phyloP scores from a whole-genome alignment of 2,888 invertebrate genomes.

The Eumacrocentrus americanus region DNA sequence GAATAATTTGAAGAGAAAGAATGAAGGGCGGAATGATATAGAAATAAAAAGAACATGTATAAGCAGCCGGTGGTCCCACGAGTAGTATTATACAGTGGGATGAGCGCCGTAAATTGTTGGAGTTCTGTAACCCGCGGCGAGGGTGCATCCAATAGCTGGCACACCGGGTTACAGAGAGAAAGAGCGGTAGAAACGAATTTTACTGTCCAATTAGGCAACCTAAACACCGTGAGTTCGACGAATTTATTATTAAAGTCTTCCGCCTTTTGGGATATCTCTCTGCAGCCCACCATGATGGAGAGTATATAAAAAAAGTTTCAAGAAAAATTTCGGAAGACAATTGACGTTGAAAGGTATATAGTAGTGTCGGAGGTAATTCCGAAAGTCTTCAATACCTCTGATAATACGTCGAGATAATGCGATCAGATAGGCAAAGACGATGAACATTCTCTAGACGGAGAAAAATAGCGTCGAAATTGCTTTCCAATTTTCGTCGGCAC shows the following conservation, averaged over 20 bases:
- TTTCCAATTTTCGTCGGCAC: slow-evolving; percentile 56
- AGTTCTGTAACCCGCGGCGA: slow-evolving; percentile 31
- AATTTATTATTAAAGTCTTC: background rate
- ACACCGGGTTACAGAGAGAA: slow-evolving; percentile 19
- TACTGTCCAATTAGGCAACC: slow-evolving; percentile 40
- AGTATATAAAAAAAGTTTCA: no score
- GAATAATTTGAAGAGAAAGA: slow-evolving; percentile 13
- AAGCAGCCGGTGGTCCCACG: slow-evolving; percentile 35
- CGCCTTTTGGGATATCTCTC: background rate
- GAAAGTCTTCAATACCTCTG: slow-evolving; percentile 14
- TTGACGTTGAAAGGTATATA: no score
- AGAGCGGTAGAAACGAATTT: slow-evolving; percentile 30
- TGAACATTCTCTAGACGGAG: slow-evolving; percentile 41
- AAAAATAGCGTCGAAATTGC: slow-evolving; percentile 57
- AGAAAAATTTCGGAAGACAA: no score
- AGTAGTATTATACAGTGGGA: slow-evolving; percentile 5
- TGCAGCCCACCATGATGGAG: background rate
- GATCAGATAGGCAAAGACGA: slow-evolving; percentile 50
- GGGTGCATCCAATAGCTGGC: slow-evolving; percentile 17
- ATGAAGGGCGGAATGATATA: slow-evolving; percentile 26
- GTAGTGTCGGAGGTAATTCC: slow-evolving; percentile 20
- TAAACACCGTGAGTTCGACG: slow-evolving; percentile 27
- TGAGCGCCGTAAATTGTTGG: slow-evolving; percentile 41
- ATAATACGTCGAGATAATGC: slow-evolving; percentile 31
- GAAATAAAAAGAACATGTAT: slow-evolving; percentile 16